Evolutionary conservation across 2,113 vertebrate genomes (phyloP), one percentile per base, ranked within the genome.

Genomic region (Edolisoma coerulescens): DNA sequence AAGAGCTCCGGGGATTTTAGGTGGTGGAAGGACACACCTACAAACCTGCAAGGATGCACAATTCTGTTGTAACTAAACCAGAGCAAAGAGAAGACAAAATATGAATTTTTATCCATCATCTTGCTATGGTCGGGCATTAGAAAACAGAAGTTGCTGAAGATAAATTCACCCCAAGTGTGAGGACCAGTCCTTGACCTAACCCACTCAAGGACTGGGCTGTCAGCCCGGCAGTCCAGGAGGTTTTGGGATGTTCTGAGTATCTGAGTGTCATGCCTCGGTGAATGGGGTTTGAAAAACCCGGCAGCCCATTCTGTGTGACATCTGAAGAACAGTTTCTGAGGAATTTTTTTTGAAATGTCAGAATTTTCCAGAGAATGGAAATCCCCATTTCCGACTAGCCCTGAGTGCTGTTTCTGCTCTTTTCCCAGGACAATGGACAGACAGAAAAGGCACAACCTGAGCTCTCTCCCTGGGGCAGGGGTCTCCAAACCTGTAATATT

Each of bases 391-490:
- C 71, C 6, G 1, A 32, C 10, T 19, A 32, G 23, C 14, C 28
- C 16, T 0, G 1, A 39, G 22, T 16, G 24, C 23, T 50, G 8
- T 26, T 53, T 54, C 63, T 75, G 18, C 42, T 57, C 52, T 57
- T 71, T 22, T n/a, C n/a, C n/a, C 13, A 16, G n/a, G 9, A 78
- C 52, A 68, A 16, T 1, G 26, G 27, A 39, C 20, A 15, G 13
- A 9, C 6, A 84, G 49, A 54, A 44, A 35, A 26, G 44, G n/a
- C 60, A 56, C 35, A 77, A 18, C 21, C 21, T 0, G 0, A 80
- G 33, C 14, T 71, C 22, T 44, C 32, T 81, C 11, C 35, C 3
- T 0, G 2, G 16, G 1, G 0, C 53, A 53, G 0, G 1, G 28
- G 4, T 35, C 20, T 17, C 26, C 5, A 1, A 78, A 85, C 17